Base-by-base conservation (phyloP, 53 echinoderm and acorn worm species). In the Hippasteria phrygiana region DNA sequence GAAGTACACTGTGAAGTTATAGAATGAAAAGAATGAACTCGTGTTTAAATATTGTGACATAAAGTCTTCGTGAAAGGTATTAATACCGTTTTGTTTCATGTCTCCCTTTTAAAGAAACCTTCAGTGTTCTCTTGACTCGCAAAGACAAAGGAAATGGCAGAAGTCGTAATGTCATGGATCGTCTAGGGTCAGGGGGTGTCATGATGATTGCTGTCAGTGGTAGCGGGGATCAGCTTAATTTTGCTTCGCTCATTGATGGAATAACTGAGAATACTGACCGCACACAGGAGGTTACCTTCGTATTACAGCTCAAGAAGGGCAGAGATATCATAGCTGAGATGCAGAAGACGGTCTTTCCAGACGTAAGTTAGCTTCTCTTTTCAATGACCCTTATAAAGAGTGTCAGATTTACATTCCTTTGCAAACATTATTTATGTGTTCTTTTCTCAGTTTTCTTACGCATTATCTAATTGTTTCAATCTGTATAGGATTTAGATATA, bases 211-310 rank as follows among this genome's bases (percentile, higher is more conserved):
- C 94, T 39, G 89, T 93, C 5, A 80, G 88, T 20, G 82, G 88
- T 20, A 74, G 87, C 47, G 95, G 95, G 27, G 78, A 88, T 63
- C 89, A 83, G 45, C 70, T 97, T 18, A 90, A 95, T 90, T 89
- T 95, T 36, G 93, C 93, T 12, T 65, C 92, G 5, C 76, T 97
- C 22, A 73, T 97, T 37, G 97, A 97, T 48, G 97, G 97, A 38
- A 59, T 97, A 20, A 88, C 94, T 36, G 97, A 97, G 54, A 83
- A 88, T 43, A 55, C 92, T 59, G 95, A 92, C 5, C 88, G 92
- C 42, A 77, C 90, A 24, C 77, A 75, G 43, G 93, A 90, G 18
- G 70, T 80, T 36, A 90, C 87, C 8, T 33, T 96, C 31, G 87
- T 73, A 33, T 32, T 96, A 16, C 88, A 96, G 51, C 89, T 96